Percentiles rank a stretch among this genome's conserved stretches.
These are phyloP conservation scores for Eulemur albifrons DNA, from an alignment of 2,797 vertebrate genomes.

Conservation along the genomic window DNA sequence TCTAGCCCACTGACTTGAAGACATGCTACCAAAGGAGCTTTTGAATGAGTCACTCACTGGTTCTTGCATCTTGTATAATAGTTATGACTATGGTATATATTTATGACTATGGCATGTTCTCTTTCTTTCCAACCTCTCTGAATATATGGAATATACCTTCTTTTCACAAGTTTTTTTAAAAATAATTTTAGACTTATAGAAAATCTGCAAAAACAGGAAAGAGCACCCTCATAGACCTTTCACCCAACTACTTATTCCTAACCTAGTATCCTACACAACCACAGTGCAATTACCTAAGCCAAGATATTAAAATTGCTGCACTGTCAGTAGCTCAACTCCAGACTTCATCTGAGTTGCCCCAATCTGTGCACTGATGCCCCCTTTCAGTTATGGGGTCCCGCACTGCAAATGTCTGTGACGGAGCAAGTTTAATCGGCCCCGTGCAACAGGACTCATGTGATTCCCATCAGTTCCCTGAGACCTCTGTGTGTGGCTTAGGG, in stretches of 20 bases:
- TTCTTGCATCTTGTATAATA: accelerated
- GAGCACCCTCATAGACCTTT: background rate
- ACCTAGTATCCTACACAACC: accelerated
- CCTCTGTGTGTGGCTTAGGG: accelerated
- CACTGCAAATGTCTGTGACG: accelerated
- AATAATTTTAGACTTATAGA: background rate
- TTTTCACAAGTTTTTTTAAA: background rate
- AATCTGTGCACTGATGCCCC: accelerated
- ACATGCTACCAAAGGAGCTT: too few relatives aligned
- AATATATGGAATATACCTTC: accelerated
- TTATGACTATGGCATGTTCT: background rate
- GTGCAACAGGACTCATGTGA: accelerated
- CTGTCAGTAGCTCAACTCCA: accelerated
- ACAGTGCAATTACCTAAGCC: accelerated
- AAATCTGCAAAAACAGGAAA: background rate
- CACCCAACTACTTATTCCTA: accelerated
- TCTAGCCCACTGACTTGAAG: background rate
- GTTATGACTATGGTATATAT: too few relatives aligned
- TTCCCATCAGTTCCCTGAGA: too few relatives aligned
- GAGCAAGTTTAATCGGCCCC: accelerated
- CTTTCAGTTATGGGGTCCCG: accelerated
- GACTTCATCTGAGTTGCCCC: accelerated
- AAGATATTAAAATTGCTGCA: accelerated
- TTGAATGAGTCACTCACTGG: accelerated
- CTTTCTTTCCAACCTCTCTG: background rate